phyloP scores from a whole-genome alignment of 1,140 invertebrate species.

The Drosophila neocordata region DNA sequence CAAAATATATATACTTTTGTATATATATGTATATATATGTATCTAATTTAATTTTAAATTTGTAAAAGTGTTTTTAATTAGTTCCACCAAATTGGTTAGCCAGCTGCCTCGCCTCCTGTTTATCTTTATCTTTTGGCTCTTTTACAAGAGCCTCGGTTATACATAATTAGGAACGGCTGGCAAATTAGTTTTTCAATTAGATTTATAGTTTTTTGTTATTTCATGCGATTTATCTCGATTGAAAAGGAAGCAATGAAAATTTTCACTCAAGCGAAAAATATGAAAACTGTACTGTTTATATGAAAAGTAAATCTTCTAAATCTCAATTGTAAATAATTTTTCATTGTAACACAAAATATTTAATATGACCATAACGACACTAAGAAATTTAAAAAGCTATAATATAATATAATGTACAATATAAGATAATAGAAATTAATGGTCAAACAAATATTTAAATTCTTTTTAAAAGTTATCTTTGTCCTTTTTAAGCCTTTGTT shows the following conservation, averaged over 20 bases:
- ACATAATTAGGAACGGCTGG: conserved; percentile 30
- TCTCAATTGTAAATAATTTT: too few species aligned
- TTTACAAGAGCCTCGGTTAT: neutral
- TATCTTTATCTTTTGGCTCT: neutral
- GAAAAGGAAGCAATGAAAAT: neutral
- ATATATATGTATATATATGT: neutral
- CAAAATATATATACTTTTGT: conserved; percentile 37
- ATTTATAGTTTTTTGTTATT: conserved; percentile 66
- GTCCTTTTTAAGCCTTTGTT: neutral
- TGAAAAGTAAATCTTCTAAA: too few species aligned
- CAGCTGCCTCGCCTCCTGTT: conserved; percentile 26
- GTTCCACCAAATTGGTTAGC: conserved; percentile 64
- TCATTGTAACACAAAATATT: too few species aligned
- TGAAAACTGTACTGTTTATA: too few species aligned
- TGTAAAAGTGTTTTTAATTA: conserved; percentile 77
- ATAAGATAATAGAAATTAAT: neutral
- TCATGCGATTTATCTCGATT: neutral
- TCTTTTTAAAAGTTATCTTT: too few species aligned
- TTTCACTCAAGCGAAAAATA: conserved; percentile 24
- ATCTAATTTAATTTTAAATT: conserved; percentile 11
- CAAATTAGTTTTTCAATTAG: conserved; percentile 73
- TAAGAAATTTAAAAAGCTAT: too few species aligned
- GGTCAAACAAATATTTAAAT: neutral
- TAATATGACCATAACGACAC: too few species aligned
- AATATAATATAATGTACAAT: too few species aligned